Percentiles rank a stretch among this genome's conserved stretches.
These are phyloP conservation scores for Phallusia fumigata DNA, from an alignment of 23 tunicate genomes.

Conservation along the genomic window DNA sequence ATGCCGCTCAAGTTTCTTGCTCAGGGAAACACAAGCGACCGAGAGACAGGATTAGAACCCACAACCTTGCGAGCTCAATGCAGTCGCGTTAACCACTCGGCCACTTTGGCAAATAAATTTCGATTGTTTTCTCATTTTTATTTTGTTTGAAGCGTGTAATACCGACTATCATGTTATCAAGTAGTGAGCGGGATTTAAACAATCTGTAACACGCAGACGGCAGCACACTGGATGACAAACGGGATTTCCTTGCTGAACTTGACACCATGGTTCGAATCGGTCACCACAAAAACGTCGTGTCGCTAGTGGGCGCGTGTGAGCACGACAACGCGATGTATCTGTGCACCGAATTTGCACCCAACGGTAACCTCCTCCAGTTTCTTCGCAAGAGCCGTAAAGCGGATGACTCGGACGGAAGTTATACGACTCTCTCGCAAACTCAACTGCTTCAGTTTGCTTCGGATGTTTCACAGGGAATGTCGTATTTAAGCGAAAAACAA, in stretches of 20 bases:
- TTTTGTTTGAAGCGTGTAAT: too few relatives aligned
- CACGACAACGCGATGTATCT: slow-evolving; percentile 73
- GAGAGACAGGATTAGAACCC: too few relatives aligned
- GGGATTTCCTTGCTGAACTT: slow-evolving; percentile 85
- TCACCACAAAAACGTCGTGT: slow-evolving; percentile 60
- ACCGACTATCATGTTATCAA: too few relatives aligned
- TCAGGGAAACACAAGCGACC: too few relatives aligned
- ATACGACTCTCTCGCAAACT: slow-evolving; percentile 66
- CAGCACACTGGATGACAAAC: slow-evolving; percentile 69
- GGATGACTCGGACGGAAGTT: slow-evolving; percentile 40
- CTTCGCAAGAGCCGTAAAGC: slow-evolving; percentile 57
- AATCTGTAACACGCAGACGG: slow-evolving; percentile 43
- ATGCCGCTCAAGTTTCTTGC: too few relatives aligned
- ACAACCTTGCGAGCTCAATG: too few relatives aligned
- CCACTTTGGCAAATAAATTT: too few relatives aligned
- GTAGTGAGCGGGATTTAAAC: too few relatives aligned
- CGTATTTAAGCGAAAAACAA: slow-evolving; percentile 83
- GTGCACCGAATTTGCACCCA: slow-evolving; percentile 89
- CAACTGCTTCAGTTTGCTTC: slow-evolving; percentile 78
- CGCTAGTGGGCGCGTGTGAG: slow-evolving; percentile 88
- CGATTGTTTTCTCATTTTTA: too few relatives aligned
- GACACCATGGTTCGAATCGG: slow-evolving; percentile 90
- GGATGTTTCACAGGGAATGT: slow-evolving; percentile 89
- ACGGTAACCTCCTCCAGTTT: slow-evolving; percentile 77
- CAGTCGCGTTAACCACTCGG: too few relatives aligned